Evolutionary conservation across 1,140 invertebrate genomes (phyloP).

Genomic region (Nymphalis io): DNA sequence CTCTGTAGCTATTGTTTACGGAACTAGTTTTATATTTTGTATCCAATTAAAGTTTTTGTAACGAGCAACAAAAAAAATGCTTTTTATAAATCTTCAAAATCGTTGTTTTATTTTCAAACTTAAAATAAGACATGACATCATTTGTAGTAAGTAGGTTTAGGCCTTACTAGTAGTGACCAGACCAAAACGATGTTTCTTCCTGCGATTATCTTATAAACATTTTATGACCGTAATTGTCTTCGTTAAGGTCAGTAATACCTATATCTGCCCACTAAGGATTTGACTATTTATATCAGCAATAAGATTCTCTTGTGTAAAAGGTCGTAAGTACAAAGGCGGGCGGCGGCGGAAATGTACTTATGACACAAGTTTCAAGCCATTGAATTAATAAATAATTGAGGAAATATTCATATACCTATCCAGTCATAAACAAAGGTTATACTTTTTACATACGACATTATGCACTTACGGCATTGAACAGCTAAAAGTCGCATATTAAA

Average conservation of each 20-base stretch:
- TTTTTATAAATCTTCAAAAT: neutral
- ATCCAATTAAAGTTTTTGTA: neutral
- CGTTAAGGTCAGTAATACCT: conserved; percentile 39
- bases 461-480: too few relatives aligned
- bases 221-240: conserved; percentile 39
- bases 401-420: too few relatives aligned
- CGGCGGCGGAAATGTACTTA: too few relatives aligned
- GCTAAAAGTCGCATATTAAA: too few relatives aligned
- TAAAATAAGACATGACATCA: conserved; percentile 24
- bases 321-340: too few relatives aligned
- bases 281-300: neutral
- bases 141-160: conserved; percentile 16
- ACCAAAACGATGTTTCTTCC: conserved; percentile 41
- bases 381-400: too few relatives aligned
- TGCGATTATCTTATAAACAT: conserved; percentile 48
- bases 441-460: too few relatives aligned
- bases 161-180: conserved; percentile 24
- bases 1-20: neutral
- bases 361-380: too few relatives aligned
- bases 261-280: conserved; percentile 26
- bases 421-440: too few relatives aligned
- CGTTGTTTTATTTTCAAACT: too few relatives aligned
- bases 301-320: too few relatives aligned
- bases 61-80: neutral
- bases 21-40: neutral